Conservation (phyloP, 2,797 vertebrate species). For the Enteromius viviparus region DNA sequence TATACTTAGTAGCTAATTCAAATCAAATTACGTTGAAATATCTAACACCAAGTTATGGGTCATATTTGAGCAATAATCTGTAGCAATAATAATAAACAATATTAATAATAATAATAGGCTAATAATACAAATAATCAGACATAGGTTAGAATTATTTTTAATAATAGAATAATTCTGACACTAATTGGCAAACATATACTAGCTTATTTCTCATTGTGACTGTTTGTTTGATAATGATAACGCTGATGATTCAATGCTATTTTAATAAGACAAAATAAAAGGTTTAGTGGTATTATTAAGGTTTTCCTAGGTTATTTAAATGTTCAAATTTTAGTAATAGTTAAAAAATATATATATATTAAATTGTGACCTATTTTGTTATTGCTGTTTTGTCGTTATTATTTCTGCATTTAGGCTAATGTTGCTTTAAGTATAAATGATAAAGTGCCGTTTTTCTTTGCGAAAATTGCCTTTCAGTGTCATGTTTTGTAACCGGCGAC, state of each 20-base stretch:
- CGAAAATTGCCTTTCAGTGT: background rate
- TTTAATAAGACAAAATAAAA: background rate
- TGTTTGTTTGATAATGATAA: background rate
- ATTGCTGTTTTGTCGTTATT: slow-evolving; percentile 2
- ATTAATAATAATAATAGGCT: background rate
- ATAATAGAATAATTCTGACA: background rate
- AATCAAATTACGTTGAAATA: background rate
- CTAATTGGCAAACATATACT: background rate
- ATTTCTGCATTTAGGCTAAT: background rate
- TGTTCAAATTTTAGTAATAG: background rate
- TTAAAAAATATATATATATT: background rate
- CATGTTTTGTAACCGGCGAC: background rate
- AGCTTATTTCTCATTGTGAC: background rate
- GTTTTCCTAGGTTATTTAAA: background rate
- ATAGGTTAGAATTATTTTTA: background rate
- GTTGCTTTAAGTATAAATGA: background rate
- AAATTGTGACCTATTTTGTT: background rate
- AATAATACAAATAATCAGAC: background rate
- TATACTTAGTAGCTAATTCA: background rate
- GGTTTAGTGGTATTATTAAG: background rate
- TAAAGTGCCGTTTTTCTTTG: background rate
- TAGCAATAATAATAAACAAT: background rate
- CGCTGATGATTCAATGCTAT: background rate
- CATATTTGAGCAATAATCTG: background rate
- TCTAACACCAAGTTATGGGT: background rate